phyloP scores from a whole-genome alignment of 1,140 invertebrate species.

The Drosophila nikananu region DNA sequence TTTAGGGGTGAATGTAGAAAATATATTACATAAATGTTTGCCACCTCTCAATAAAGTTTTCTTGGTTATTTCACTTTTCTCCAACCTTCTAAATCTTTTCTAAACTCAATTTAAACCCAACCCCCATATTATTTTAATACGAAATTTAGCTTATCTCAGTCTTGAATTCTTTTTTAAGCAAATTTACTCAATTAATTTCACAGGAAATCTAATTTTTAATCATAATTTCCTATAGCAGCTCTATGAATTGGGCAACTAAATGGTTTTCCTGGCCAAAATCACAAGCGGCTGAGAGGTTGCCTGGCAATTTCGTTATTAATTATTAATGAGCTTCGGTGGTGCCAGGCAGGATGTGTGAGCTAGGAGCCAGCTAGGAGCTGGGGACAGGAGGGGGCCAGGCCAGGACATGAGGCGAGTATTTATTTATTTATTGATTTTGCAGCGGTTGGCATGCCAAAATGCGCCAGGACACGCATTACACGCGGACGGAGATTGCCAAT shows the following conservation, averaged over 20 bases:
- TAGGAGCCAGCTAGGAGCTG: neutral
- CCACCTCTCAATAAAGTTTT: too few relatives aligned
- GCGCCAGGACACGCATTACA: slow-evolving; percentile 51
- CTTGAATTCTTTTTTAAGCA: neutral
- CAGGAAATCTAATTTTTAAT: neutral
- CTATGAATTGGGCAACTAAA: neutral
- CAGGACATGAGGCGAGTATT: slow-evolving; percentile 28
- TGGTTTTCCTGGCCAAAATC: neutral
- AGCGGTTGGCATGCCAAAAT: slow-evolving; percentile 73
- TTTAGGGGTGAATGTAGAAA: too few relatives aligned
- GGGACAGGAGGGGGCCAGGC: neutral
- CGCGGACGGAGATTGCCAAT: slow-evolving; percentile 66
- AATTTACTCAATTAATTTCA: neutral
- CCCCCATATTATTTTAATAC: neutral
- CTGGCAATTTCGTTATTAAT: slow-evolving; percentile 73
- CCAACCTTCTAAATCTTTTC: too few relatives aligned
- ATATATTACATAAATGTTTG: too few relatives aligned
- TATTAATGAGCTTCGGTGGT: slow-evolving; percentile 59
- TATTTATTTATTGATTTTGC: slow-evolving; percentile 80
- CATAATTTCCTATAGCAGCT: neutral
- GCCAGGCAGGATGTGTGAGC: slow-evolving; percentile 12
- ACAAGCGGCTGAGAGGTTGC: slow-evolving; percentile 9
- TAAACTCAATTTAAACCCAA: too few relatives aligned
- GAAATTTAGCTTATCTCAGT: neutral
- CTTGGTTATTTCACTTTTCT: too few relatives aligned